Evolutionary conservation across 1,140 invertebrate species (phyloP), one percentile per base, ranked within the genome.

Genomic region (Nasonia vitripennis): DNA sequence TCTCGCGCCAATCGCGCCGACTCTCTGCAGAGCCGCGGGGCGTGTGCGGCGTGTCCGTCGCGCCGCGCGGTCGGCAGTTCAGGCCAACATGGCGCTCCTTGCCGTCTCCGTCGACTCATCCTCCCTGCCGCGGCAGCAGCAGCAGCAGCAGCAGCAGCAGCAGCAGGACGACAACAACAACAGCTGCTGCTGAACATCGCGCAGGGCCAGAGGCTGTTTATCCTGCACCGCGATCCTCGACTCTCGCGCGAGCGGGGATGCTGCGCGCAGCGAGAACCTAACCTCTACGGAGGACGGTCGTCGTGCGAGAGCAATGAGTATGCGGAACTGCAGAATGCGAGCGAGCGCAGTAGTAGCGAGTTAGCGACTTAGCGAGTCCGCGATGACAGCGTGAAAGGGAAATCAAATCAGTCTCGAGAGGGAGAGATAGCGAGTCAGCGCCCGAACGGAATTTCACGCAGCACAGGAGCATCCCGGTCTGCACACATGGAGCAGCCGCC

Each of bases 401-500:
- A 37, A 6, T 0, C 12, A 71, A 27, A 71, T 27, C 27, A 34
- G 68, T 34, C 27, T 71, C 20, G 11, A 31, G 23, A 71, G 68
- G 9, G 68, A 62, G 14, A n/a, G 51, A 55, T 1, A 14, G 51
- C 7, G 51, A 55, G 51, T 17, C 12, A 17, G 12, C 55, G 20
- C 55, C n/a, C 20, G 20, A n/a, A 62, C 17, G 17, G 20, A 62
- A 62, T 62, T 62, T 62, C 6, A 3, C 17, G 20, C 20, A 62
- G 55, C 14, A 62, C 7, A n/a, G 0, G 55, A 62, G 20, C 6
- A n/a, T 62, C 55, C 17, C 55, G 55, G 6, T 62, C 55, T n/a
- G 55, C 55, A 20, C 55, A 20, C 91, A 94, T 94, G 95, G 95
- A 93, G 93, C 94, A 45, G 7, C 10, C 10, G 1, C 41, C 93